Base-by-base conservation (phyloP, 2,888 invertebrate genomes). In the Lepidocyrtinus sp. region DNA sequence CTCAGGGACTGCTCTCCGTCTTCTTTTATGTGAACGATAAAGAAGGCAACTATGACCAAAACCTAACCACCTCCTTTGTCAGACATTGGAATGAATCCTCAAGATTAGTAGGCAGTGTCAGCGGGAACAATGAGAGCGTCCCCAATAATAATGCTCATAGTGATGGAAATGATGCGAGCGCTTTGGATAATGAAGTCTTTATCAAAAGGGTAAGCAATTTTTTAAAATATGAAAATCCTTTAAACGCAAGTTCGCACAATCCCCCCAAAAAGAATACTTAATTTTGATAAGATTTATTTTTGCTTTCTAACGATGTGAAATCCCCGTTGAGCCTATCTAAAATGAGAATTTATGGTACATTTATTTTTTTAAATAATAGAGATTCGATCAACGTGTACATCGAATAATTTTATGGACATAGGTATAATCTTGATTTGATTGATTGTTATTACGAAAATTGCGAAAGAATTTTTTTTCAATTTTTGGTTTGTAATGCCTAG, bases 51-150 rank as follows among this genome's bases (percentile, higher is more conserved):
- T 87, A 87, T 74, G 87, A 87, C 74, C 81, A 85, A 67, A 71
- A 83, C 15, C 83, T 88, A 68, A 87, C 87, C 50, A 86, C 87
- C 74, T 82, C 84, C 45, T 87, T 88, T 83, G 75, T 85, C n/a
- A 71, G 72, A 3, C 62, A 87, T 45, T 87, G 87, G 87, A 84
- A 82, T 74, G 77, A 71, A 65, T 69, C 81, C 19, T 67, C 72
- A 67, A 76, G 76, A 70, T 71, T 71, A 27, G n/a, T n/a, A n/a
- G 70, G 27, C 64, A 71, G 55, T 71, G 67, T 61, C 59, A 24
- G 19, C 50, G 36, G 36, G 5, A 26, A 17, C 22, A 61, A 36
- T 50, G 63, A 22, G 3, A 50, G 22, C 21, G 36, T 27, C 55
- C 69, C 24, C 15, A 36, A 36, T n/a, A n/a, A n/a, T 36, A 12